Evolutionary conservation across 2,888 invertebrate species (phyloP), one percentile per base, ranked within the genome.

Genomic region (Cryptophagus acutangulus): DNA sequence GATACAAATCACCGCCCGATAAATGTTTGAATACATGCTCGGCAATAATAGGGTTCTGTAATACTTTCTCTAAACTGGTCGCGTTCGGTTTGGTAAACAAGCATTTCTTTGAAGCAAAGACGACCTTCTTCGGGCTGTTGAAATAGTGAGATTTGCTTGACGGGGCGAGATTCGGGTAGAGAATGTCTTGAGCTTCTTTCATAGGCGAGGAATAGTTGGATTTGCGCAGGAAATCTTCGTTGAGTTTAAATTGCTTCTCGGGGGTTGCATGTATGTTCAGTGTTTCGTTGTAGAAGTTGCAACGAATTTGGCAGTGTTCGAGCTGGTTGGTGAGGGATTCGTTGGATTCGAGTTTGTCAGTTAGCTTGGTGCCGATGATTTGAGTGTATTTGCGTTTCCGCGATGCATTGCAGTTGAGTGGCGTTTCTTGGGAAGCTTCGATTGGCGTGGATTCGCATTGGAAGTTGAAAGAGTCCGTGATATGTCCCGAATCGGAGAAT

Each of bases 1-100:
- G 51, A 46, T 59, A 65, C 24, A 69, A 43, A 49, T 67, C 68
- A 2, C 55, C 55, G 34, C 62, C 58, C 2, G 59, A 61, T 24
- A 69, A 46, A 46, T 62, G 53, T 8, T 46, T 36, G 24, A 67
- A 59, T 5, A 69, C 50, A 14, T 57, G 49, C 5, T 51, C 46
- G 50, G 67, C 55, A 9, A 67, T 52, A n/a, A 61, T 48, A 25
- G 46, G 40, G 24, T 59, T 56, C 26, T 49, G 38, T 5, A 57
- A 31, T 2, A 61, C 41, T 42, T 47, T 40, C 5, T 40, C 42
- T 8, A 59, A 50, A 26, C 10, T 26, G 9, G 4, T n/a, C 12
- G n/a, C n/a, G n/a, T n/a, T n/a, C n/a, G n/a, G n/a, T n/a, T n/a
- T 26, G 3, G 9, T 4, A 26, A 26, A 26, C 3, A 26, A n/a